A percentile compares a stretch with the other conserved stretches of the same genome.
These are phyloP conservation scores for Channallabes apus DNA, from an alignment of 2,797 vertebrate genomes.

Conservation along the genomic window DNA sequence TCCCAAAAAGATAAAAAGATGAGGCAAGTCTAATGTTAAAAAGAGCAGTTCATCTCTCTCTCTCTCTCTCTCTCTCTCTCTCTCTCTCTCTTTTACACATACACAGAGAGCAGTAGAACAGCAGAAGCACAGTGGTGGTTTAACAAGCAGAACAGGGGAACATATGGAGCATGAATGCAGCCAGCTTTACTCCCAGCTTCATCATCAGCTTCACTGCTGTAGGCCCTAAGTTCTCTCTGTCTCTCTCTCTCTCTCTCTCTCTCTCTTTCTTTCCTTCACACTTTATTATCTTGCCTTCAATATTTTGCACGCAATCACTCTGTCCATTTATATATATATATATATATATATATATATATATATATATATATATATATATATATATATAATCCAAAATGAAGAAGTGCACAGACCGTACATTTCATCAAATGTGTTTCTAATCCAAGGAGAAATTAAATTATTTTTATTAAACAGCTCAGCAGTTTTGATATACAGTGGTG, in stretches of 20 bases:
- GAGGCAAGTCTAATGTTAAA: conserved; percentile 30
- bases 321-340: no score
- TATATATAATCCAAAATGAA: not conserved
- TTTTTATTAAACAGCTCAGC: not conserved
- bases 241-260: conserved; percentile 43
- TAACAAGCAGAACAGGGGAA: conserved; percentile 53
- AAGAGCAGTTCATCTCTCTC: conserved; percentile 15
- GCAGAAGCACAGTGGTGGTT: conserved; percentile 55
- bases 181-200: conserved; percentile 36
- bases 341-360: no score
- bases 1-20: not conserved
- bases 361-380: no score
- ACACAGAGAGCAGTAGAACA: conserved; percentile 19
- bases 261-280: conserved; percentile 56
- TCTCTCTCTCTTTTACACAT: not conserved
- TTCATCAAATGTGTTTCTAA: not conserved
- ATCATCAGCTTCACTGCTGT: conserved; percentile 30
- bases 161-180: conserved; percentile 56
- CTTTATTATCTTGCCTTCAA: conserved; percentile 1
- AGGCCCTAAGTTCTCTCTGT: conserved; percentile 31
- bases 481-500: not conserved
- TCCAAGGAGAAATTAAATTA: not conserved
- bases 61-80: not conserved
- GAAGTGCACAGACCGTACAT: not conserved
- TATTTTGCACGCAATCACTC: not conserved